A percentile compares a stretch with the other conserved stretches of the same genome.
Evolutionary conservation across 1,140 invertebrate genomes (phyloP).

Genomic region (Conus ventricosus): DNA sequence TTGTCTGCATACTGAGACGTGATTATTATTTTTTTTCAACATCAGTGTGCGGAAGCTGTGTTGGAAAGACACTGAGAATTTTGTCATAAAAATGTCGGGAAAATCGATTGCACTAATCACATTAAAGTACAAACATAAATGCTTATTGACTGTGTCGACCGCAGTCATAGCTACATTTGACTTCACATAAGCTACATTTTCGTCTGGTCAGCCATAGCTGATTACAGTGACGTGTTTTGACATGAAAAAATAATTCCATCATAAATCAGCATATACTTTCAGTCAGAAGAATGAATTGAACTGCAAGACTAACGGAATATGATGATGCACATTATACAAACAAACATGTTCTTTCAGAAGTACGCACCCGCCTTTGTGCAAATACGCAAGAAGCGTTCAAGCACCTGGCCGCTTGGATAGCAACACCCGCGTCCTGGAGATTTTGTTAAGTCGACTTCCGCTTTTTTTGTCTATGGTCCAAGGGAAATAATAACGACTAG

Average conservation of each 20-base stretch:
- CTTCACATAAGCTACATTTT: too few species aligned
- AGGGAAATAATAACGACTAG: not conserved
- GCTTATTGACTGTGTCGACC: too few species aligned
- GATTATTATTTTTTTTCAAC: too few species aligned
- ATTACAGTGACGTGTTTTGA: not conserved
- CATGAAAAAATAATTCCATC: not conserved
- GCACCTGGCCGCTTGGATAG: slow-evolving; percentile 17
- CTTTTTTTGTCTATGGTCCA: not conserved
- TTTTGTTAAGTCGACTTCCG: not conserved
- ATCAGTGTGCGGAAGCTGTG: too few species aligned
- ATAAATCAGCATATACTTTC: not conserved
- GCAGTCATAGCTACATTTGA: too few species aligned
- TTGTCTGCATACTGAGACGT: too few species aligned
- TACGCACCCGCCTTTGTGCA: not conserved
- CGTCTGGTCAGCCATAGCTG: not conserved
- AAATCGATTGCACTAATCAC: too few species aligned
- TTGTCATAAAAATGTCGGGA: too few species aligned
- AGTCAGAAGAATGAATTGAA: not conserved
- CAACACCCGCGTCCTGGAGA: slow-evolving; percentile 17
- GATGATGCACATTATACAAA: not conserved
- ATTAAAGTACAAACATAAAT: too few species aligned
- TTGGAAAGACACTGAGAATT: too few species aligned
- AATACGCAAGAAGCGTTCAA: not conserved
- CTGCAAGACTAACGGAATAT: not conserved
- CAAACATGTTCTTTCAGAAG: not conserved